Conservation (phyloP, 2,888 invertebrate species). For the Limenitis camilla region DNA sequence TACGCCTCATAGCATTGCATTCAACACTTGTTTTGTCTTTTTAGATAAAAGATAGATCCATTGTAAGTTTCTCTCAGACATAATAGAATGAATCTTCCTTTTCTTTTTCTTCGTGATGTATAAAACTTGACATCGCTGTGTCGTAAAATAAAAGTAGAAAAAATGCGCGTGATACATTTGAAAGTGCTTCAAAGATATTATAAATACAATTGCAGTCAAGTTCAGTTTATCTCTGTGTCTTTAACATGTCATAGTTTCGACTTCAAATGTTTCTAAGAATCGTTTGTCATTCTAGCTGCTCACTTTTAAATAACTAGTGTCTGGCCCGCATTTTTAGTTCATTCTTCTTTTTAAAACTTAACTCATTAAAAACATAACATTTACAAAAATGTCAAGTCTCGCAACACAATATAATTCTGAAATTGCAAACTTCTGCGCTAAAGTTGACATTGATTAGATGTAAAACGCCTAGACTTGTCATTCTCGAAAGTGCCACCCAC, state of each 20-base stretch:
- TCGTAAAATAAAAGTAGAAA: not conserved
- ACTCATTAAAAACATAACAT: too few relatives aligned
- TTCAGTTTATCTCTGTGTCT: not conserved
- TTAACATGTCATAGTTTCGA: not conserved
- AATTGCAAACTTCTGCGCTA: too few relatives aligned
- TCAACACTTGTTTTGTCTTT: constrained; percentile 20
- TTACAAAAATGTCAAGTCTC: too few relatives aligned
- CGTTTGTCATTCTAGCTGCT: not conserved
- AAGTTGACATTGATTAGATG: too few relatives aligned
- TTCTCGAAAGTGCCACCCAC: too few relatives aligned
- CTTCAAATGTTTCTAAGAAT: not conserved
- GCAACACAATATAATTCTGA: too few relatives aligned
- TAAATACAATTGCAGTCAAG: not conserved
- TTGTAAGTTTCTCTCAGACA: constrained; percentile 15
- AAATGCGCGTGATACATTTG: not conserved
- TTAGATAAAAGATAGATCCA: constrained; percentile 14
- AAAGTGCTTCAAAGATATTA: not conserved
- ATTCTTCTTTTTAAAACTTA: too few relatives aligned
- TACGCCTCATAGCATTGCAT: constrained; percentile 17
- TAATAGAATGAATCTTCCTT: constrained; percentile 13
- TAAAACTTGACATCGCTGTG: not conserved
- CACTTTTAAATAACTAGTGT: too few relatives aligned
- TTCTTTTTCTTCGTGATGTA: constrained; percentile 3
- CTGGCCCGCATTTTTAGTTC: too few relatives aligned
- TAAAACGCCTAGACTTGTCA: too few relatives aligned